Conservation (phyloP, 2,113 vertebrate species). For the Solenodon paradoxus region DNA sequence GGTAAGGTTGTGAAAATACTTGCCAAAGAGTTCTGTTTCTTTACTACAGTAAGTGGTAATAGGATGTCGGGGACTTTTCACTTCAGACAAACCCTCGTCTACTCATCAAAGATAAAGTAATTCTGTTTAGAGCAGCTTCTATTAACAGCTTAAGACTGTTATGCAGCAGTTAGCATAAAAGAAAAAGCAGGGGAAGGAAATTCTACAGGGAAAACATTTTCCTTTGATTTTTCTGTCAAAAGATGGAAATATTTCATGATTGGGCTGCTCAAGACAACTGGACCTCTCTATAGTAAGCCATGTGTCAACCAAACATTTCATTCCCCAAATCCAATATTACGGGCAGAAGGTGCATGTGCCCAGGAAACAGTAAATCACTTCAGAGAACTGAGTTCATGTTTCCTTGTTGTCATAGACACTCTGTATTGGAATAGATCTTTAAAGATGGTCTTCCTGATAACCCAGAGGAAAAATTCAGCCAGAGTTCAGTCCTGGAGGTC, state of each 20-base stretch:
- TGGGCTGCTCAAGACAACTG: not conserved
- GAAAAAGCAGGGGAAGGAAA: not conserved
- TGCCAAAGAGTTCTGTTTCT: not conserved
- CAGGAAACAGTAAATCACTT: slow-evolving; percentile 21
- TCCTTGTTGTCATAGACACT: not conserved
- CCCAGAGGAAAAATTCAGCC: not conserved
- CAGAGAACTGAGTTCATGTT: not conserved
- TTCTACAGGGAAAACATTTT: not conserved
- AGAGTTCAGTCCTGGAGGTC: not conserved
- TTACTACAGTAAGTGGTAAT: not conserved
- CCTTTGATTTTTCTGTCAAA: slow-evolving; percentile 26
- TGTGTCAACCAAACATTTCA: not conserved
- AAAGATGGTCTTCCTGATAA: not conserved
- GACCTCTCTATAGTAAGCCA: not conserved
- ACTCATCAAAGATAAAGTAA: slow-evolving; percentile 35
- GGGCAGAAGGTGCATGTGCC: not conserved
- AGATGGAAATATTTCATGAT: not conserved
- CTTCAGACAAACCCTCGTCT: slow-evolving; percentile 47
- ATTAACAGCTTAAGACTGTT: too few species aligned
- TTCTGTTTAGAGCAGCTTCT: slow-evolving; percentile 19
- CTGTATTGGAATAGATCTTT: not conserved
- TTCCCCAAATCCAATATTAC: not conserved
- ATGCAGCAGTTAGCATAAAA: slow-evolving; percentile 19
- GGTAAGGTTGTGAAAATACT: not conserved
- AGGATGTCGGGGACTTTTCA: slow-evolving; percentile 23